Evolutionary conservation across 2,797 vertebrate genomes (phyloP), one percentile per base, ranked within the genome.

Genomic region (Paedocypris micromegethes): DNA sequence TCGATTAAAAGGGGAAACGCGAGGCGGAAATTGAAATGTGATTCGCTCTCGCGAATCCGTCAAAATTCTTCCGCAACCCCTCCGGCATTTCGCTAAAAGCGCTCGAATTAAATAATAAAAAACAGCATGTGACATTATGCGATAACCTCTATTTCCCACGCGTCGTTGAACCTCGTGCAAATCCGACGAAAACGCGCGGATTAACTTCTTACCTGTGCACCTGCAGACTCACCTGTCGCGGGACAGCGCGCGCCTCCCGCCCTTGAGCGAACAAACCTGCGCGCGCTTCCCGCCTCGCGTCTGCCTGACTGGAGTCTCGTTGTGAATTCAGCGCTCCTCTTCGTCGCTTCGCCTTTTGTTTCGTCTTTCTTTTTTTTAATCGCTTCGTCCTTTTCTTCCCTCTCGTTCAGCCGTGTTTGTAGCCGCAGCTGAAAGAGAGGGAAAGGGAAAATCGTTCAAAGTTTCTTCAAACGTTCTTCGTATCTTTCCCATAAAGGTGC

Each of bases 361-460:
- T 41, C 37, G 4, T 38, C 41, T 50, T 58, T 54, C 53, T 53
- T 40, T 7, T 39, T 5, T 44, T 40, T 43, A 48, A 9, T 44
- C 58, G 47, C 67, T 47, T 49, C 23, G 23, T 23, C 23, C 23
- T 23, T 23, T 23, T 23, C 23, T 54, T 61, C 53, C 62, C 49
- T 55, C 58, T 42, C 40, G 6, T 53, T 9, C 56, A 53, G 2
- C 45, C 37, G 47, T 37, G 6, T 46, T 23, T 52, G 61, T 52
- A n/a, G n/a, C 8, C 41, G 91, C 90, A 89, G 92, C 90, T 39
- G 58, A 54, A 68, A 66, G 64, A 59, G 39, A 4, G 50, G 58
- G 38, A 38, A 9, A 66, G 53, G 40, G 43, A 70, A 57, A 43
- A 42, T 37, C 45, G 47, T 23, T 3, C 37, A 52, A 61, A 61